phyloP scores from a whole-genome alignment of 1,140 invertebrate species.

The Hydropsyche tenuis region DNA sequence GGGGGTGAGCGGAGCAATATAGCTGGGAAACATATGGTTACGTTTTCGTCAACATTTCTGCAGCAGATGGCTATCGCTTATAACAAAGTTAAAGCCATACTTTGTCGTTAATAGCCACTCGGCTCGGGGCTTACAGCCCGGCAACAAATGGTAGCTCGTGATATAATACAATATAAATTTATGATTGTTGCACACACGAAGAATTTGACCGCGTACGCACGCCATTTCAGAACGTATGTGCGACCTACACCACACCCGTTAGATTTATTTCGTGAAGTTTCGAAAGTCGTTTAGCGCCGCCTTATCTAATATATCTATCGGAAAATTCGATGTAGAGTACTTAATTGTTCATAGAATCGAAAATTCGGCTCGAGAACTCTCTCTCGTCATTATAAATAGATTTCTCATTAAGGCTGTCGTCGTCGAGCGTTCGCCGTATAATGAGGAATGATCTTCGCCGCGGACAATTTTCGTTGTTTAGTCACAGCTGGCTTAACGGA shows the following conservation, averaged over 20 bases:
- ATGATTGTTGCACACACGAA: slow-evolving; percentile 19
- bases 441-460: neutral
- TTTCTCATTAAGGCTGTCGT: too few species aligned
- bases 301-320: too few species aligned
- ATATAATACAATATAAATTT: slow-evolving; percentile 28
- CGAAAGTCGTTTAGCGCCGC: neutral
- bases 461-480: slow-evolving; percentile 22
- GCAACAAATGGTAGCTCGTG: slow-evolving; percentile 18
- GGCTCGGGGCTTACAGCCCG: neutral
- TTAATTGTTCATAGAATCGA: too few species aligned
- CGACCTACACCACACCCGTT: neutral
- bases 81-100: slow-evolving; percentile 37
- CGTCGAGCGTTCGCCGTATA: neutral
- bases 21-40: slow-evolving; percentile 32
- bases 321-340: too few species aligned
- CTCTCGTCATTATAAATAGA: too few species aligned
- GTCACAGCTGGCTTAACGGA: slow-evolving; percentile 20
- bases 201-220: neutral
- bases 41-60: slow-evolving; percentile 42
- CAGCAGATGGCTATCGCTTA: slow-evolving; percentile 41
- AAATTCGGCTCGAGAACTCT: too few species aligned
- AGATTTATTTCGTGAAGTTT: slow-evolving; percentile 7
- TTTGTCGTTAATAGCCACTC: slow-evolving; percentile 34
- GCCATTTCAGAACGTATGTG: neutral
- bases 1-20: slow-evolving; percentile 26